Base-by-base conservation (phyloP, 2,113 vertebrate species). In the Astur gentilis region DNA sequence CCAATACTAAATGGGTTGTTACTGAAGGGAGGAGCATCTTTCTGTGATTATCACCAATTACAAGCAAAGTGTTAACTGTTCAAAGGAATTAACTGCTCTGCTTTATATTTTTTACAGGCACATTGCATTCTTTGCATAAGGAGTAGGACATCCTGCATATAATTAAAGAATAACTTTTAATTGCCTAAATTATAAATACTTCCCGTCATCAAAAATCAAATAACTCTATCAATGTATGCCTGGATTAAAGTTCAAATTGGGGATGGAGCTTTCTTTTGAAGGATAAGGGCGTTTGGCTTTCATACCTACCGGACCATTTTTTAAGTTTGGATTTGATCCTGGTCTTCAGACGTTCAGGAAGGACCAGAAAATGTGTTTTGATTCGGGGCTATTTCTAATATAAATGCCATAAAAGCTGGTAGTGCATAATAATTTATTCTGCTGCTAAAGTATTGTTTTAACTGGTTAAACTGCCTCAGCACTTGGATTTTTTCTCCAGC, bases 401-500 rank as follows among this genome's bases (percentile, higher is more conserved):
- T 91, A 89, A 97, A 91, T 95, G 55, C 84, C 91, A 38, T 91
- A 96, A 94, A 95, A 90, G 19, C 5, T 58, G 18, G 64, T 90
- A 50, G 71, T 27, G 55, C 54, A 9, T 62, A 87, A 61, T 93
- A 95, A 94, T 94, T 89, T 86, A 91, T 93, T 90, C 91, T 94
- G 47, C 66, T 83, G 64, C 45, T 94, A 34, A 80, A 86, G 89
- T 94, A 85, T 86, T 93, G 73, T 81, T 89, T 92, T 91, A 89
- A 83, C 89, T 77, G 62, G 49, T 87, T 89, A 85, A 90, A 83
- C 70, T 25, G 4, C 82, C 85, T 89, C 71, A 47, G 87, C 54
- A 29, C 70, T 93, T 88, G 62, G 60, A 55, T 47, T 86, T 87
- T 93, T 82, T 83, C 58, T 90, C 64, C 42, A 60, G 29, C 0